Base-by-base conservation (phyloP, 2,797 vertebrate species). In the Alosa sapidissima region DNA sequence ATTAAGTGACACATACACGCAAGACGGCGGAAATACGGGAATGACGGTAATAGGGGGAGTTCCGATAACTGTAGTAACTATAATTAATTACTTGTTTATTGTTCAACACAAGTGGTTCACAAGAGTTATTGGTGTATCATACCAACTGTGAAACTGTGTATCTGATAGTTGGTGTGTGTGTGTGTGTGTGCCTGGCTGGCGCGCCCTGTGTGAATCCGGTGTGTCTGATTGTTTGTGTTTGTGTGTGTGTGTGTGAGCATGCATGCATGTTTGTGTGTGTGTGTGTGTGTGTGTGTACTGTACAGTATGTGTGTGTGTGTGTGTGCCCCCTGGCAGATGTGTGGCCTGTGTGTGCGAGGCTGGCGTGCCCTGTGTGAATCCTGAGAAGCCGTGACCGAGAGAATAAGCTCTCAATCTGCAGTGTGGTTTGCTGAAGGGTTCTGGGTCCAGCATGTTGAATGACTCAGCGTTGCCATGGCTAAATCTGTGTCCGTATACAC, bases 251-350 rank as follows among this genome's bases (percentile, higher is more conserved):
- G 58, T 24, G 58, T 60, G 58, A 6, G 58, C 19, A 16, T 24
- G 5, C 5, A 24, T 28, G 21, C 24, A n/a, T 62, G 60, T 28
- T 8, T 62, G 60, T 62, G 62, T 62, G 58, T 62, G 58, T 62
- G 58, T 24, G 58, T 62, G 19, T 62, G 58, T 49, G 65, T 83
- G 24, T 81, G 52, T 84, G 82, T 28, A 45, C 14, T 62, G 21
- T 55, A 55, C 54, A 51, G 49, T 51, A 1, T 60, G 54, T 60
- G 58, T n/a, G 58, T 60, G 58, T 60, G 58, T 60, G 52, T 55
- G 52, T 55, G 14, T 55, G 52, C n/a, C 19, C 58, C 5, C 0
- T 62, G 58, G 62, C n/a, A 33, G 9, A 33, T 68, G 62, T 68
- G 60, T 24, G 24, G n/a, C 10, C 7, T 51, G 49, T 51, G 49